Conservation (phyloP, 2,113 vertebrate species). For the Microtus ochrogaster region DNA sequence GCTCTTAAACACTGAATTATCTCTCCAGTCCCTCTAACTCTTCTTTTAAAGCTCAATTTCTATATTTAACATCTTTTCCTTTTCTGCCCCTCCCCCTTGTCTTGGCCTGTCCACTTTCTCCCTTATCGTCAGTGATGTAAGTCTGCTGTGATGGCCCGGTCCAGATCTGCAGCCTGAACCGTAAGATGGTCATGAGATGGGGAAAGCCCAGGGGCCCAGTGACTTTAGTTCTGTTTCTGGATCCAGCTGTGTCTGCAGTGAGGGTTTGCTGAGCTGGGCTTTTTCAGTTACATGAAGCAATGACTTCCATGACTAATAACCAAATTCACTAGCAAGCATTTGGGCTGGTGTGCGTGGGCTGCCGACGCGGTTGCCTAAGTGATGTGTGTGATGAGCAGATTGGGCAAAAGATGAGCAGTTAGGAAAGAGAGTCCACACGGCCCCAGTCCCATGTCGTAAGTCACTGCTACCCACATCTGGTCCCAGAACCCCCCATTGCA, state of each 20-base stretch:
- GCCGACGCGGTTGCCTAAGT: neutral
- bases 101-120: neutral
- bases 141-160: neutral
- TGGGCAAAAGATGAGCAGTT: neutral
- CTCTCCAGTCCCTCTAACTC: neutral
- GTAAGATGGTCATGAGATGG: neutral
- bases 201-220: neutral
- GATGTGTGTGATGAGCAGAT: too few relatives aligned
- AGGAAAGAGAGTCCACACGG: neutral
- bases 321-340: neutral
- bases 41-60: neutral
- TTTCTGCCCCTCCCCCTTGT: neutral
- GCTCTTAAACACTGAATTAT: neutral
- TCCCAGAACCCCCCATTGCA: neutral
- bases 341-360: neutral
- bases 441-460: accelerated
- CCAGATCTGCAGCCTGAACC: neutral
- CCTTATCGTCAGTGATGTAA: too few relatives aligned
- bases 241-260: neutral
- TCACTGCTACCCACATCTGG: neutral
- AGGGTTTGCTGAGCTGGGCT: neutral
- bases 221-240: neutral
- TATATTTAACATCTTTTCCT: neutral
- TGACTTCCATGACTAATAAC: neutral
- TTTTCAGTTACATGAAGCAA: neutral